Base-by-base conservation (phyloP, 2,113 vertebrate genomes). In the Zosterops pallidus region DNA sequence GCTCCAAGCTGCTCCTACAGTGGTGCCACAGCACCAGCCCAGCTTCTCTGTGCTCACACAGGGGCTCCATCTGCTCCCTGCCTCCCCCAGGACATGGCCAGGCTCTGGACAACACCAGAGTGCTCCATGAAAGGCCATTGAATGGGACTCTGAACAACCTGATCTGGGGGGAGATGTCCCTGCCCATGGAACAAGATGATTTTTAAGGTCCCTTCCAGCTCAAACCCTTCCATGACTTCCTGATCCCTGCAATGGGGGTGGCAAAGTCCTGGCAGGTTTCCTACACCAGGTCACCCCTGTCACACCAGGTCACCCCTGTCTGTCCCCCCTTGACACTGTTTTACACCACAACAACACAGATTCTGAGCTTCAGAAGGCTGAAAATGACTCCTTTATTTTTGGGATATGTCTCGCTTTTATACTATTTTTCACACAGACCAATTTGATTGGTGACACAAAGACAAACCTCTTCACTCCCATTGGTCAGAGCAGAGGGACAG, bases 211-310 rank as follows among this genome's bases (percentile, higher is more conserved):
- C 23, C 9, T 74, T 52, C 46, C 60, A 62, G 31, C 41, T 25
- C 41, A 23, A 62, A 56, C 14, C 35, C 1, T 9, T 28, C 63
- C 33, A 7, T 1, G 25, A 1, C 4, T 16, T 33, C 26, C 13
- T 26, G 35, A 11, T 8, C 20, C 10, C 50, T 57, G 49, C 41
- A 33, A 2, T 0, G 4, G 7, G 0, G 0, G 23, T 4, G 25
- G 11, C 2, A 7, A 25, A 13, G 22, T 11, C 19, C 0, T 1
- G 0, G 52, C 37, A 52, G 14, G 28, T 23, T 26, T 46, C 41
- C 33, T 23, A 50, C 42, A 17, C 37, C 1, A 0, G 11, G 5
- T 15, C 4, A 4, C 24, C 8, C 12, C 26, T 50, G 17, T 13
- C 50, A 62, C 64, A 16, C 29, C 1, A 0, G 7, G 4, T 16